phyloP scores from a whole-genome alignment of 2,113 vertebrate genomes.

The Salminus brasiliensis region DNA sequence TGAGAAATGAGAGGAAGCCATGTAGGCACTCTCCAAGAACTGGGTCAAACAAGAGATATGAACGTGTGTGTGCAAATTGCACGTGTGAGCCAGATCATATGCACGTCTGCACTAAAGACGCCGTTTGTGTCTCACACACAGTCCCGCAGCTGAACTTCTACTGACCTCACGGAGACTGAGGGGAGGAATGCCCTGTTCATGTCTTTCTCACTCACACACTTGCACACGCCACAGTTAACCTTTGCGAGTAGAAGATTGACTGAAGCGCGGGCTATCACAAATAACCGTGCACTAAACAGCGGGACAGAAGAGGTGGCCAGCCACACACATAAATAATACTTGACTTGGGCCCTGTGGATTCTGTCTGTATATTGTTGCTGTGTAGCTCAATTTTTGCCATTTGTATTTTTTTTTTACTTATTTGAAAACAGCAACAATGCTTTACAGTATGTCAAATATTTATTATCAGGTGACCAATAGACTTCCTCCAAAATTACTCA shows the following conservation, averaged over 20 bases:
- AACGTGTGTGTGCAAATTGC: neutral
- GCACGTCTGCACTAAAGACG: slow-evolving; percentile 7
- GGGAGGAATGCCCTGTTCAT: neutral
- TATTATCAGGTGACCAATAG: no score
- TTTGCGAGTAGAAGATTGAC: neutral
- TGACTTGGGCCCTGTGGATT: no score
- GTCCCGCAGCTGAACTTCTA: slow-evolving; percentile 23
- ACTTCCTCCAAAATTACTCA: no score
- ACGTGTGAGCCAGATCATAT: slow-evolving; percentile 4
- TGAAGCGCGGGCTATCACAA: neutral
- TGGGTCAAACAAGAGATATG: neutral
- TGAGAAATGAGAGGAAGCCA: slow-evolving; percentile 2
- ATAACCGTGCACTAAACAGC: slow-evolving; percentile 7
- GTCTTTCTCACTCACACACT: neutral
- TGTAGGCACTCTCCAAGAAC: slow-evolving; percentile 1
- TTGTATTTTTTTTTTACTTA: no score
- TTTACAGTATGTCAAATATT: no score
- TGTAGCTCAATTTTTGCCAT: no score
- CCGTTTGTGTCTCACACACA: slow-evolving; percentile 5
- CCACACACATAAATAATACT: neutral
- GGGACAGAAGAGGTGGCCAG: neutral
- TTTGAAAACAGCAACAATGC: no score
- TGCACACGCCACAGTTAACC: neutral
- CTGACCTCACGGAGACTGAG: neutral
- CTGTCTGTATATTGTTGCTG: no score